phyloP scores from a whole-genome alignment of 2,113 vertebrate species.

The Panthera leo region DNA sequence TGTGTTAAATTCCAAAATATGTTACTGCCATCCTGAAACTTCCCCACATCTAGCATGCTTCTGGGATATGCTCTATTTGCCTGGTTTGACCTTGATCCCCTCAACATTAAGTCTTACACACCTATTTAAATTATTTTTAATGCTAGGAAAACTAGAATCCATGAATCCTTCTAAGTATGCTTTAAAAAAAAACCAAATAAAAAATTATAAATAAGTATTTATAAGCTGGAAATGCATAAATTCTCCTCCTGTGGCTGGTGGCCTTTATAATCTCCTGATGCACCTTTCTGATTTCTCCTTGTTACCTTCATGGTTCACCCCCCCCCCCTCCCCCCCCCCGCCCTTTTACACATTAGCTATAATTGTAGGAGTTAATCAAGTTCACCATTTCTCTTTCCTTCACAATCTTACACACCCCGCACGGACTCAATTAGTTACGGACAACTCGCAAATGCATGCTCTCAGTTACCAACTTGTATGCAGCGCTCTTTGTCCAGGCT shows the following conservation, averaged over 20 bases:
- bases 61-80: neutral
- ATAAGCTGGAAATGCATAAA: neutral
- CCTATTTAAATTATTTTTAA: neutral
- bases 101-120: neutral
- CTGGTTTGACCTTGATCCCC: neutral
- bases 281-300: neutral
- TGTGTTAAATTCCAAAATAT: constrained; percentile 4
- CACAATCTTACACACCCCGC: neutral
- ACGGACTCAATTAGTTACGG: neutral
- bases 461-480: neutral
- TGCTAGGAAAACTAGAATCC: neutral
- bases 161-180: neutral
- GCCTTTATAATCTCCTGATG: neutral
- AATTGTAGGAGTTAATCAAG: neutral
- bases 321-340: too few relatives aligned
- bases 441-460: neutral
- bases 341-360: neutral
- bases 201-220: constrained; percentile 13
- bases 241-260: neutral
- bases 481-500: neutral
- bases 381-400: neutral
- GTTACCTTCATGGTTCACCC: neutral
- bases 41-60: neutral
- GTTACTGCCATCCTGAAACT: neutral
- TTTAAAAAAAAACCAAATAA: constrained; percentile 16